Percentiles rank a stretch among this genome's conserved stretches.
phyloP scores from a whole-genome alignment of 2,888 invertebrate species.

The Melanophora roralis region DNA sequence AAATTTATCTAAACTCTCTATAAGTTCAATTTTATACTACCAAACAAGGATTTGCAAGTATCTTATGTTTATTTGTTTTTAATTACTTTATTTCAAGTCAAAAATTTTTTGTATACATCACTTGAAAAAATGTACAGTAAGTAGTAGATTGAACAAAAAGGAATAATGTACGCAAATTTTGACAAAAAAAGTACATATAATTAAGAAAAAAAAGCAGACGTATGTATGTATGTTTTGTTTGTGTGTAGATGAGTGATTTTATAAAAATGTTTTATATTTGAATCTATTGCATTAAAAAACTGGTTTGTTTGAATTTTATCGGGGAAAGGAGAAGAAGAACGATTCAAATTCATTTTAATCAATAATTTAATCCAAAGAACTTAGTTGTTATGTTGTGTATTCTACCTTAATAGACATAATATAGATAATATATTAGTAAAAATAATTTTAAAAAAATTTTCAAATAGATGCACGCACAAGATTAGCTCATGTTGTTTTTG shows the following conservation, averaged over 20 bases:
- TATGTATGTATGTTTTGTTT: no score
- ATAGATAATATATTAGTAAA: slow-evolving; percentile 14
- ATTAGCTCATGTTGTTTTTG: slow-evolving; percentile 14
- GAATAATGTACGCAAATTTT: no score
- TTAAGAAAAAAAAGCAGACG: slow-evolving; percentile 10
- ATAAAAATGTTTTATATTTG: slow-evolving; percentile 9
- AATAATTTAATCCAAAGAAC: slow-evolving; percentile 29
- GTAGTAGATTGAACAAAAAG: no score
- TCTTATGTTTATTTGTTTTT: no score
- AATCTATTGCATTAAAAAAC: slow-evolving; percentile 9
- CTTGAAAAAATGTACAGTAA: no score
- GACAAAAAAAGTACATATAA: slow-evolving; percentile 16
- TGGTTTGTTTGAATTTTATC: not conserved
- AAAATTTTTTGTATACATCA: no score
- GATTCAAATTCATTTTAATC: slow-evolving; percentile 15
- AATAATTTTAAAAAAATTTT: slow-evolving; percentile 21
- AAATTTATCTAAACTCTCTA: no score
- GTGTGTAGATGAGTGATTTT: slow-evolving; percentile 17
- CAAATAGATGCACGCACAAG: slow-evolving; percentile 36
- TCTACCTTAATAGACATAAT: slow-evolving; percentile 41
- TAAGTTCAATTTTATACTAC: no score
- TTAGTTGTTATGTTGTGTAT: slow-evolving; percentile 19
- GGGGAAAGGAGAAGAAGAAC: not conserved
- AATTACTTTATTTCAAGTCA: no score
- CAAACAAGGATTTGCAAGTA: no score